Evolutionary conservation across 1,140 invertebrate genomes (phyloP).

Genomic region (Cecropterus lyciades): DNA sequence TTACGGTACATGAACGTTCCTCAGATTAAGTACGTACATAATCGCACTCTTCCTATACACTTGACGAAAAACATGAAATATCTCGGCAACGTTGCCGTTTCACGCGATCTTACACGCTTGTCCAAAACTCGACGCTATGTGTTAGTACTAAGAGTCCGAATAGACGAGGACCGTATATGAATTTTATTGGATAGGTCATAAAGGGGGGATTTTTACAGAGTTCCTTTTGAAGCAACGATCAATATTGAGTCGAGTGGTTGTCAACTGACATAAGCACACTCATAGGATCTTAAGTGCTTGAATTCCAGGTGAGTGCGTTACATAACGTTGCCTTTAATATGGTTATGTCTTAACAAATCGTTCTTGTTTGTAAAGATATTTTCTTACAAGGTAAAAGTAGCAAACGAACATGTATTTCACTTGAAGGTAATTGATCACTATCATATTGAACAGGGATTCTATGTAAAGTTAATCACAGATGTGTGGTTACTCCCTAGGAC

Average conservation of each 20-base stretch:
- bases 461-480: too few species aligned
- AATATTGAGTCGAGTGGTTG: slow-evolving; percentile 52
- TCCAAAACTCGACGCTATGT: slow-evolving; percentile 44
- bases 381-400: too few species aligned
- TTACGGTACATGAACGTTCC: slow-evolving; percentile 48
- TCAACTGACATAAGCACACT: slow-evolving; percentile 51
- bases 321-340: slow-evolving; percentile 10
- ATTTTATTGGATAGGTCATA: slow-evolving; percentile 36
- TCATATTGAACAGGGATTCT: too few species aligned
- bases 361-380: too few species aligned
- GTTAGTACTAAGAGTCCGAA: slow-evolving; percentile 32
- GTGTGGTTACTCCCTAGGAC: too few species aligned
- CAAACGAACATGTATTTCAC: too few species aligned
- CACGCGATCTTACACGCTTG: slow-evolving; percentile 8
- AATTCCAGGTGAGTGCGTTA: slow-evolving; percentile 36
- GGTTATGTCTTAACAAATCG: not conserved
- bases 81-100: slow-evolving; percentile 39
- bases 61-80: slow-evolving; percentile 59
- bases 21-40: slow-evolving; percentile 64
- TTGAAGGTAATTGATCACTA: too few species aligned
- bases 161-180: not conserved
- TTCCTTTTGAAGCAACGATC: slow-evolving; percentile 58
- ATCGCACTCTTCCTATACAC: slow-evolving; percentile 50
- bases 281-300: slow-evolving; percentile 55
- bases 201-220: slow-evolving; percentile 49